phyloP scores from a whole-genome alignment of 2,113 vertebrate genomes.

The Leiothrix lutea region DNA sequence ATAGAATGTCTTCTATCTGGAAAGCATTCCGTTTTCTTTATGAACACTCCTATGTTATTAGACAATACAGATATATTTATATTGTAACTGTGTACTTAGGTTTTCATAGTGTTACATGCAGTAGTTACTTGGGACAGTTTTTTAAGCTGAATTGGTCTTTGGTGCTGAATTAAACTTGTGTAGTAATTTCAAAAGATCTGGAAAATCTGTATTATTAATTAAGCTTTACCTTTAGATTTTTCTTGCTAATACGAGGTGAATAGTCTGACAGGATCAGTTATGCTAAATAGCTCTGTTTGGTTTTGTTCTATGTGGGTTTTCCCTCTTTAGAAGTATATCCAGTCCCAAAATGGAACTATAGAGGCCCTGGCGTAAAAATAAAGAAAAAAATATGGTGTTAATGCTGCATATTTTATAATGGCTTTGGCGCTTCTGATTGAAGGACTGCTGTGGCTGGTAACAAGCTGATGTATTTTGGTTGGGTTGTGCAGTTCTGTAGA shows the following conservation, averaged over 20 bases:
- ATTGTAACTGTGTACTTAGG: not conserved
- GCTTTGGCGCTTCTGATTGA: not conserved
- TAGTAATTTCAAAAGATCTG: not conserved
- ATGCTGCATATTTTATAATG: not conserved
- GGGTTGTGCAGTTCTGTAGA: not conserved
- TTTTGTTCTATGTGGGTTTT: not conserved
- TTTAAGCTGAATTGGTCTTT: not conserved
- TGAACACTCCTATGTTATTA: not conserved
- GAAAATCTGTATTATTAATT: not conserved
- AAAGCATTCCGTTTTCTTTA: not conserved
- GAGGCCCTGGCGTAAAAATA: not conserved
- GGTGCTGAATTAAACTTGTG: not conserved
- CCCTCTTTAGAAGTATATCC: not conserved
- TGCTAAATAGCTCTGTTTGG: not conserved
- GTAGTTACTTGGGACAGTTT: not conserved
- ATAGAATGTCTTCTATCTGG: not conserved
- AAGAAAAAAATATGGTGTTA: not conserved
- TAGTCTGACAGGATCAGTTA: not conserved
- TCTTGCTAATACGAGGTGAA: not conserved
- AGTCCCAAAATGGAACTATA: not conserved
- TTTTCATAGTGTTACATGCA: not conserved
- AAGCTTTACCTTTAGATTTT: not conserved
- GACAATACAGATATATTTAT: not conserved
- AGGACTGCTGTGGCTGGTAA: not conserved
- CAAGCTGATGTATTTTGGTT: not conserved